A percentile compares a stretch with the other conserved stretches of the same genome.
Conservation (phyloP, 2,113 vertebrate species). For the Dicaeum eximium region DNA sequence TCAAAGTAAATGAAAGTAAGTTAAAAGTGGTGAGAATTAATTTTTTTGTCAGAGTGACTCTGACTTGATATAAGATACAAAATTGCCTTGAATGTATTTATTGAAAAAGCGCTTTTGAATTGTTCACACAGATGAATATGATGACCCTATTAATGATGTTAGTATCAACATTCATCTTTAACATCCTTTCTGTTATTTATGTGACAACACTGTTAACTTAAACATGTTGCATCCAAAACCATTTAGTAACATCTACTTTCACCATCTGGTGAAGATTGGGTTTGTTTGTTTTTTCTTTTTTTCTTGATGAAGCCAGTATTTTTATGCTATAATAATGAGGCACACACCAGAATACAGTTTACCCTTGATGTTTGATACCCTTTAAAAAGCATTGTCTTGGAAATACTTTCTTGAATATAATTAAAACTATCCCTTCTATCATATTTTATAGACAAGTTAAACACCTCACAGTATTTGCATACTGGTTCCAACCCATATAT, state of each 20-base stretch:
- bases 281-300: background rate
- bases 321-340: background rate
- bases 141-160: background rate
- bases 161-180: background rate
- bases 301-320: background rate
- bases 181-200: background rate
- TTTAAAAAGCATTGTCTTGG: background rate
- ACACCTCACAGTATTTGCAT: background rate
- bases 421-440: background rate
- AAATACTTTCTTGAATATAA: background rate
- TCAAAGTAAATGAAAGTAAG: background rate
- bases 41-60: background rate
- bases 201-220: background rate
- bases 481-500: background rate
- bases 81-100: background rate
- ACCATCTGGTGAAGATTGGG: background rate
- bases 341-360: background rate
- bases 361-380: background rate
- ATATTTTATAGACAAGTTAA: background rate
- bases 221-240: background rate
- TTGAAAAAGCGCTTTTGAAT: background rate
- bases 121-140: background rate
- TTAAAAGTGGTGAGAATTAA: background rate
- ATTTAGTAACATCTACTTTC: background rate
- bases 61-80: background rate